These are phyloP conservation scores for Sitta carolinensis DNA, from an alignment of 2,797 vertebrate genomes.

Conservation along the genomic window DNA sequence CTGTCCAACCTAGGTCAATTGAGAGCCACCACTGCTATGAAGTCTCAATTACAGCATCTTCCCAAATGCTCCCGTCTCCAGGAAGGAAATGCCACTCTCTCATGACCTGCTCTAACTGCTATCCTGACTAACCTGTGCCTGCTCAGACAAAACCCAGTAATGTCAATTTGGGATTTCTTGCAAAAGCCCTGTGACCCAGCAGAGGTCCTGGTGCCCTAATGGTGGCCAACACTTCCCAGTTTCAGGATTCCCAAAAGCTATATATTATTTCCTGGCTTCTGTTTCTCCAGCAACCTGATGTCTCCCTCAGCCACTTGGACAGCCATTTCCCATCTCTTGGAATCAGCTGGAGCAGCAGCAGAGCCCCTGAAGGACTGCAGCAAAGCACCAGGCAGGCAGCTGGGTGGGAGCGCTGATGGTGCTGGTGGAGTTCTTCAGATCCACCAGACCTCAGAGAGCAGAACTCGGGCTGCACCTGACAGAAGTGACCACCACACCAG, in stretches of 20 bases:
- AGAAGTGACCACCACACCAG: neutral
- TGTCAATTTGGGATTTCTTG: neutral
- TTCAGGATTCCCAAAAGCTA: neutral
- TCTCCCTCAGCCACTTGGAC: neutral
- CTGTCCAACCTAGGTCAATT: neutral
- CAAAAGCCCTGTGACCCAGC: neutral
- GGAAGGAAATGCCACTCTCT: neutral
- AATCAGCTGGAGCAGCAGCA: neutral
- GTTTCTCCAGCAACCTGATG: neutral
- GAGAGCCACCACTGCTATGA: neutral
- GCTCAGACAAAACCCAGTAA: neutral
- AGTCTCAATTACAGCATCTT: neutral
- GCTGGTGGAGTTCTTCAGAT: neutral
- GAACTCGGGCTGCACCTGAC: neutral
- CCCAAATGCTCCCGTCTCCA: neutral
- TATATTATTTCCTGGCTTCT: neutral
- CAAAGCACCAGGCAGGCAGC: neutral
- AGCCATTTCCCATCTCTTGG: neutral
- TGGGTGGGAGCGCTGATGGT: accelerated
- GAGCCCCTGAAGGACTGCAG: neutral
- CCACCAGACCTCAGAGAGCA: neutral
- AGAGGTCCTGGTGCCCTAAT: neutral
- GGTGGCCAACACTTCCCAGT: neutral
- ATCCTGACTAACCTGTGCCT: neutral
- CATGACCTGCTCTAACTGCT: neutral